Evolutionary conservation across 2,888 invertebrate genomes (phyloP), one percentile per base, ranked within the genome.

Genomic region (Cheilosia impressa): DNA sequence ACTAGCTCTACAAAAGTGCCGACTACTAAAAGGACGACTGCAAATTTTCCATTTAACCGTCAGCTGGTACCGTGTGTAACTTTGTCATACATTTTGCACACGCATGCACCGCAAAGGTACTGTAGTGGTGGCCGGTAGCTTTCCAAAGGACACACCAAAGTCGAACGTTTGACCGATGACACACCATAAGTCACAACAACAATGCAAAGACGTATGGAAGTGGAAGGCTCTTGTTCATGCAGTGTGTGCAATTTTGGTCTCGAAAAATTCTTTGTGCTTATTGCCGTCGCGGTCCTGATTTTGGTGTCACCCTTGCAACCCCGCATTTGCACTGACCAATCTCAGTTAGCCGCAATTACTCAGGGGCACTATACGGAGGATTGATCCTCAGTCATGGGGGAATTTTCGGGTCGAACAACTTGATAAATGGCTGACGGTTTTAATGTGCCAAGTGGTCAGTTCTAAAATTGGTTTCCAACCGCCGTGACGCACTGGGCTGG

Each of bases 31-130:
- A 79, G 38, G 10, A 27, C 38, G 34, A 57, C 78, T 69, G 78
- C 75, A 75, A 87, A 83, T 66, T 52, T 87, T 87, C 68, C 77
- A 87, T 79, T 83, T 66, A 75, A 71, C 55, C 69, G 62, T 71
- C 77, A 85, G 77, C 73, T 75, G 73, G 13, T 31, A 31, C 13
- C 13, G 77, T 69, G 79, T 73, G 84, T 71, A 76, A 79, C 55
- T 80, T 72, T 68, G 80, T 80, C 85, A 85, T 85, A 85, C 71
- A 85, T 80, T 76, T 80, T 85, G 80, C 81, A 81, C 85, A 80
- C 77, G 62, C 85, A 85, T 77, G 72, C 81, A 77, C 62, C 62
- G 58, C 60, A 76, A 55, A 62, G 69, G 75, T 66, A 65, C 15
- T 27, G 10, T 27, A 27, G 6, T 31, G 24, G n/a, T n/a, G 22